Percentiles rank a stretch among this genome's conserved stretches.
These are phyloP conservation scores for Rhopalosiphum maidis DNA, from an alignment of 1,140 invertebrate genomes.

Conservation along the genomic window DNA sequence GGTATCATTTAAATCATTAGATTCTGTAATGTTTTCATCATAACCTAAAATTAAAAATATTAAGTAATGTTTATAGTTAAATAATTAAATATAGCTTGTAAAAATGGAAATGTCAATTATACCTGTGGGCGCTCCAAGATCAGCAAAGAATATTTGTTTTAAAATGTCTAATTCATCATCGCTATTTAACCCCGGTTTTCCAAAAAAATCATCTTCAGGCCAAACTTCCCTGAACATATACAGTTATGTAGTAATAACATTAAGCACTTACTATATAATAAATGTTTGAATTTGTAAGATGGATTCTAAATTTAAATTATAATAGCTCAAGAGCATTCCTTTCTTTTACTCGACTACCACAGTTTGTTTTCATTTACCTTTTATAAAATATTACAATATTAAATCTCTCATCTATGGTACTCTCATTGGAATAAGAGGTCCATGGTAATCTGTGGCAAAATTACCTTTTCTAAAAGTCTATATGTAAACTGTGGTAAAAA, in stretches of 20 bases:
- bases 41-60: slow-evolving; percentile 24
- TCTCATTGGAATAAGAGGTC: background rate
- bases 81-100: background rate
- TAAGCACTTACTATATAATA: background rate
- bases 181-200: slow-evolving; percentile 69
- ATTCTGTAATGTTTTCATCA: background rate
- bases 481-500: too few species aligned
- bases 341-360: too few species aligned
- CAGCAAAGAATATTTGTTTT: slow-evolving; percentile 79
- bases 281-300: background rate
- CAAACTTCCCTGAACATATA: slow-evolving; percentile 75
- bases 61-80: background rate
- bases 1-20: slow-evolving; percentile 20
- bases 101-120: slow-evolving; percentile 51
- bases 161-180: slow-evolving; percentile 82
- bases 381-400: too few species aligned
- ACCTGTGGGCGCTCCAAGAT: slow-evolving; percentile 68
- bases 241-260: background rate
- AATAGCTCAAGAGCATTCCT: too few species aligned
- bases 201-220: slow-evolving; percentile 85
- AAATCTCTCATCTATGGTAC: too few species aligned
- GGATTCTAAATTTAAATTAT: too few species aligned
- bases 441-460: too few species aligned
- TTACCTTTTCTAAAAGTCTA: too few species aligned
- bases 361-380: too few species aligned